Percentiles rank a stretch among this genome's conserved stretches.
Evolutionary conservation across 2,113 vertebrate species (phyloP).

Genomic region (Microcebus ravelobensis): DNA sequence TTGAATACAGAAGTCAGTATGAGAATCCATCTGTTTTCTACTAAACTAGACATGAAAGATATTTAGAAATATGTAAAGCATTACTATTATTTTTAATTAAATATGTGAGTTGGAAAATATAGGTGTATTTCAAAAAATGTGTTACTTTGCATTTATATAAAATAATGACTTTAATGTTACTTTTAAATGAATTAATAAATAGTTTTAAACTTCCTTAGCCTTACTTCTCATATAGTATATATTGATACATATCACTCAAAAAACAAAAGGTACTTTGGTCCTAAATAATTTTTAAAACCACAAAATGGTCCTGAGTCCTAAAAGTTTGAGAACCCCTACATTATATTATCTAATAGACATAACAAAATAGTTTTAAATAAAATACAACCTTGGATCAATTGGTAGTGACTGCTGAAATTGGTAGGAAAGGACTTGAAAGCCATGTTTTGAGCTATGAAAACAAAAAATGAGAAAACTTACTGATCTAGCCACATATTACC

Average conservation of each 20-base stretch:
- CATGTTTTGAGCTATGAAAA: not conserved
- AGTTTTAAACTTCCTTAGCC: not conserved
- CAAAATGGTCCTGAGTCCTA: not conserved
- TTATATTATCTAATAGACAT: not conserved
- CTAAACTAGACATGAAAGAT: not conserved
- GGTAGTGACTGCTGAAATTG: not conserved
- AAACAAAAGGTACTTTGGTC: not conserved
- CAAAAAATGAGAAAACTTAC: not conserved
- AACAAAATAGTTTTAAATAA: not conserved
- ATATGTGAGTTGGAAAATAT: conserved; percentile 2
- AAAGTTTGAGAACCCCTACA: not conserved
- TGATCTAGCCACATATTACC: not conserved
- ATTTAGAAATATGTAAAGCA: conserved; percentile 29
- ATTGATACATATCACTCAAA: not conserved
- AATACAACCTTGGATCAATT: not conserved
- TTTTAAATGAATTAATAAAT: conserved; percentile 10
- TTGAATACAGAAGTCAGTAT: not conserved
- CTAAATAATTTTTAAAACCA: not conserved
- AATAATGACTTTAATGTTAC: not conserved
- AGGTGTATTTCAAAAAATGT: not conserved
- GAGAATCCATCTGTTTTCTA: not conserved
- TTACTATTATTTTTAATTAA: not conserved
- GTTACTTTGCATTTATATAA: not conserved
- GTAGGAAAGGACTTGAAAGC: not conserved
- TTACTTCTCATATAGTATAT: not conserved